A percentile compares a stretch with the other conserved stretches of the same genome.
These are phyloP conservation scores for Apogon talboti DNA, from an alignment of 2,797 vertebrate genomes.

Conservation along the genomic window DNA sequence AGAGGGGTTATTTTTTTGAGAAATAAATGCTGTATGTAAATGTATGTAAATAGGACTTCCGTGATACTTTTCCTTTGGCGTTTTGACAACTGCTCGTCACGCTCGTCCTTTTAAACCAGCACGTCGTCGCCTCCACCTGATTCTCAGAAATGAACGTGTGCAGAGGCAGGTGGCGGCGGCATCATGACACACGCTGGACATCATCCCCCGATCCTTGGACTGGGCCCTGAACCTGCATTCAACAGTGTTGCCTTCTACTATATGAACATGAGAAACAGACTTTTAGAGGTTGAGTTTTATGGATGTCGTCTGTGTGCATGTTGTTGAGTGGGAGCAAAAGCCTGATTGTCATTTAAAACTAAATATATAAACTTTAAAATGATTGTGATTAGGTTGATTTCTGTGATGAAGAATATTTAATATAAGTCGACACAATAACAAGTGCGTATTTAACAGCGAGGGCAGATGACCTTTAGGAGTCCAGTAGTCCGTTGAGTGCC, in stretches of 20 bases:
- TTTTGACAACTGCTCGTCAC: slow-evolving; percentile 28
- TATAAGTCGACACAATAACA: slow-evolving; percentile 19
- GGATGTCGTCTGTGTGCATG: slow-evolving; percentile 63
- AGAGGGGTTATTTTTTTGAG: slow-evolving; percentile 70
- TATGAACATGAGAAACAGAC: slow-evolving; percentile 24
- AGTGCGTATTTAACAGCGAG: slow-evolving; percentile 40
- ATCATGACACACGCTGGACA: slow-evolving; percentile 26
- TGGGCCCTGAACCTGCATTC: slow-evolving; percentile 60
- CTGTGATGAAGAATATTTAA: no score
- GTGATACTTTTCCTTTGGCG: slow-evolving; percentile 36
- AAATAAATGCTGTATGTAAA: slow-evolving; percentile 40
- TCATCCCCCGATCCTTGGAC: slow-evolving; percentile 41
- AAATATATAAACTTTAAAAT: slow-evolving; percentile 43
- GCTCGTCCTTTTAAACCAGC: slow-evolving; percentile 56
- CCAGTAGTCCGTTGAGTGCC: slow-evolving; percentile 1
- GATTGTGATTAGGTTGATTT: slow-evolving; percentile 48
- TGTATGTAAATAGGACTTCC: slow-evolving; percentile 58
- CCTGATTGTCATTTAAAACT: slow-evolving; percentile 6
- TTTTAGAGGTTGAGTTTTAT: slow-evolving; percentile 26
- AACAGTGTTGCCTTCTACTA: slow-evolving; percentile 73
- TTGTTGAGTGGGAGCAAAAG: slow-evolving; percentile 55
- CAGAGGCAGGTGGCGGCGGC: slow-evolving; percentile 26
- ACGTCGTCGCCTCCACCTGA: slow-evolving; percentile 45
- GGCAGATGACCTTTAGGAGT: slow-evolving; percentile 19
- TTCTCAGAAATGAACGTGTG: neutral